Evolutionary conservation across 2,113 vertebrate species (phyloP), one percentile per base, ranked within the genome.

Genomic region (Leptocoma aspasia): DNA sequence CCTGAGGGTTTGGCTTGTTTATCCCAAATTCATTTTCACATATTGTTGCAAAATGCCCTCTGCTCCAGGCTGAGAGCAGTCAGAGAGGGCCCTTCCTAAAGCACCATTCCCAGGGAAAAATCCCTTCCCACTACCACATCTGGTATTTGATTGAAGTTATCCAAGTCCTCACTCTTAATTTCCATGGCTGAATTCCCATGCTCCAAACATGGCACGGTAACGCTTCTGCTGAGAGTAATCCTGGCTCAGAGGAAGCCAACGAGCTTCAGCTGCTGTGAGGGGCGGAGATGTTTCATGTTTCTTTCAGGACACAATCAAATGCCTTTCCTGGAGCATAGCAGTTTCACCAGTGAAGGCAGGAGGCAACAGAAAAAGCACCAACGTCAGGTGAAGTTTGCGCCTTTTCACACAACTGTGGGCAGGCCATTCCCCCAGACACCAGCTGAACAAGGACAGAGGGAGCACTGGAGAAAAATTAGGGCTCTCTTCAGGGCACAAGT

Each of bases 291-390:
- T 59, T 79, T 2, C 1, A 0, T 1, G 3, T 83, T 90, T 89
- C 50, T 73, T 83, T 73, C 72, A 78, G 72, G 65, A 70, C 10
- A 5, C 3, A 10, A 77, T 56, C 59, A 35, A 52, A 61, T 3
- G 2, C 37, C 59, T 57, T 85, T 82, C 44, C 26, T 42, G 52
- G 30, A 77, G 72, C 39, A 66, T 18, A 59, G 45, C 59, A 33
- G n/a, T 65, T 91, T 82, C 42, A 69, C 26, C 42, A 41, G 42
- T 30, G 49, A 92, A 83, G 76, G 69, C 59, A 95, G 77, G 27
- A 91, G 45, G 72, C 72, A 92, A 50, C 91, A 84, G 47, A 89
- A 69, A 56, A 70, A 77, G 84, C 73, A 91, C 52, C 60, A 59
- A 11, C 4, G 7, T 78, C 86, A 66, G 23, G 45, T 50, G 18